phyloP scores from a whole-genome alignment of 1,140 invertebrate genomes.

The Atta cephalotes region DNA sequence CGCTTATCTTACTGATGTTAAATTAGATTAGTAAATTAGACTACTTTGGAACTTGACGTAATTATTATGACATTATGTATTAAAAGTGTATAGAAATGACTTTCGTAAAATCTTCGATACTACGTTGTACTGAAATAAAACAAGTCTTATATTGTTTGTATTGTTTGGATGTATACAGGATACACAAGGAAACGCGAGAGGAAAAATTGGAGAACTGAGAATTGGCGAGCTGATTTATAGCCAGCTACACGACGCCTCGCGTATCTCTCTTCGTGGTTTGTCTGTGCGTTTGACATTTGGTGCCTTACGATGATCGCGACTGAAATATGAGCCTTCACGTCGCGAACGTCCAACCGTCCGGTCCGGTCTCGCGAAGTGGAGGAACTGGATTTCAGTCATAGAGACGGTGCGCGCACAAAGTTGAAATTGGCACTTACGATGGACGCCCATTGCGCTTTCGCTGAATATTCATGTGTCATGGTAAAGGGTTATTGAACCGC shows the following conservation, averaged over 20 bases:
- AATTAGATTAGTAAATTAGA: slow-evolving; percentile 5
- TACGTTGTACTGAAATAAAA: neutral
- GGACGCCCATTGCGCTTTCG: slow-evolving; percentile 49
- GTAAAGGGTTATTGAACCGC: slow-evolving; percentile 52
- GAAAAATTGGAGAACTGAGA: slow-evolving; percentile 13
- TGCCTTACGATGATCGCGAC: slow-evolving; percentile 38
- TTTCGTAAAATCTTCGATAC: neutral
- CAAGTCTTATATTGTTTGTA: neutral
- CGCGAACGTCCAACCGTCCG: slow-evolving; percentile 44
- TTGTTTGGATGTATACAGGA: neutral
- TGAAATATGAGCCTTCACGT: slow-evolving; percentile 63
- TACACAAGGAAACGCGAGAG: neutral
- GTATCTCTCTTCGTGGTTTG: slow-evolving; percentile 36
- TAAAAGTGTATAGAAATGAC: neutral
- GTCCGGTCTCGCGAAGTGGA: slow-evolving; percentile 19
- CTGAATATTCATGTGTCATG: slow-evolving; percentile 69
- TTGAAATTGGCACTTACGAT: slow-evolving; percentile 68
- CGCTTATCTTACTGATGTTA: neutral
- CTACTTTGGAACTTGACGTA: neutral
- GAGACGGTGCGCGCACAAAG: slow-evolving; percentile 34
- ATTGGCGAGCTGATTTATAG: slow-evolving; percentile 53
- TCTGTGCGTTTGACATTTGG: slow-evolving; percentile 50
- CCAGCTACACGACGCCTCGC: neutral
- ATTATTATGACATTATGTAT: neutral
- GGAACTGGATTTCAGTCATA: slow-evolving; percentile 60